These are phyloP conservation scores for Proteles cristata DNA, from an alignment of 2,113 vertebrate species.

Conservation along the genomic window DNA sequence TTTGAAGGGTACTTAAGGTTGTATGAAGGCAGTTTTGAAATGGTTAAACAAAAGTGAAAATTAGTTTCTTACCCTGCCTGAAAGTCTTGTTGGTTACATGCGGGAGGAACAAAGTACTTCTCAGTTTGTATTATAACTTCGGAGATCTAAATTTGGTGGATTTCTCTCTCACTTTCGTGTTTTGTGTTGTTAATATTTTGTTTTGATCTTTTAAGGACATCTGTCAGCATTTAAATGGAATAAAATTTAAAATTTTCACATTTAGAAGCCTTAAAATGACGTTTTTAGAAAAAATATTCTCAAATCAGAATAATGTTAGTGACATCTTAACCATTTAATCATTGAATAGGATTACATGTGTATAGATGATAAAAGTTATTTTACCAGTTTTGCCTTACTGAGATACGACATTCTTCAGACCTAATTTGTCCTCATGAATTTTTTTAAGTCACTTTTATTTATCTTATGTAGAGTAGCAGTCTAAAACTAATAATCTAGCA, in stretches of 20 bases:
- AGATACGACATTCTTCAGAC: not conserved
- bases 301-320: conserved; percentile 22
- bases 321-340: not conserved
- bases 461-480: not conserved
- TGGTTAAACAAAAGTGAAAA: conserved; percentile 36
- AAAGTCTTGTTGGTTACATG: conserved; percentile 17
- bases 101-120: not conserved
- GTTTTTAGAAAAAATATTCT: conserved; percentile 36
- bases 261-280: conserved; percentile 43
- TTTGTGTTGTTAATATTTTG: conserved; percentile 2
- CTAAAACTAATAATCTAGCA: not conserved
- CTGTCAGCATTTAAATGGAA: conserved; percentile 27
- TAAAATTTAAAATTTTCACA: conserved; percentile 25
- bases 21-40: not conserved
- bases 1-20: conserved; percentile 28
- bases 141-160: not conserved
- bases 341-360: not conserved
- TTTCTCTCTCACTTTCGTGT: conserved; percentile 36
- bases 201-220: conserved; percentile 42
- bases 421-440: not conserved
- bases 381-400: not conserved
- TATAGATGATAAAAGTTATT: not conserved
- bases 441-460: not conserved
- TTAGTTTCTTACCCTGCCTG: conserved; percentile 16
- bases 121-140: not conserved